A percentile compares a stretch with the other conserved stretches of the same genome.
phyloP scores from a whole-genome alignment of 2,113 vertebrate genomes.

The Pituophis catenifer region DNA sequence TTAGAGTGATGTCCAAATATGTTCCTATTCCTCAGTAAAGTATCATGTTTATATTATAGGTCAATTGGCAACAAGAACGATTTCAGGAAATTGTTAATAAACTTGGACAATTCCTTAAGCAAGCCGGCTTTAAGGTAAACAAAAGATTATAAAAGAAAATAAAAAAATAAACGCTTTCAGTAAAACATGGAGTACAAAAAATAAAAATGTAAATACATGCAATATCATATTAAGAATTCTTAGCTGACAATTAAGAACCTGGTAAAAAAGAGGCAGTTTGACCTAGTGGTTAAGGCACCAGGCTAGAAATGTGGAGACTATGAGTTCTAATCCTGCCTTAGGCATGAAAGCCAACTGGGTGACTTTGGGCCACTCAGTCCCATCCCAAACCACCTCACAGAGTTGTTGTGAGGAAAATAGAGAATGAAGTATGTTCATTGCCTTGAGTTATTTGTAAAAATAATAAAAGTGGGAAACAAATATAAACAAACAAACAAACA shows the following conservation, averaged over 20 bases:
- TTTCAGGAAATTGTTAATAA: constrained; percentile 90
- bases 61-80: constrained; percentile 93
- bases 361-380: neutral
- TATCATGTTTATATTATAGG: constrained; percentile 66
- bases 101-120: constrained; percentile 94
- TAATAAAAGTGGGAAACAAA: neutral
- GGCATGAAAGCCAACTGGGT: neutral
- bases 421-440: neutral
- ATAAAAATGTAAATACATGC: neutral
- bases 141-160: neutral
- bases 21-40: neutral
- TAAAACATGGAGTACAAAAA: neutral
- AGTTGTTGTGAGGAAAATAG: neutral
- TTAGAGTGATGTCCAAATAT: neutral
- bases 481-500: neutral
- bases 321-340: neutral
- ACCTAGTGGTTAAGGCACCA: neutral
- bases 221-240: neutral
- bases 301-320: neutral
- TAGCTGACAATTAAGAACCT: neutral
- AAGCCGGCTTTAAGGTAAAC: constrained; percentile 96
- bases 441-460: neutral
- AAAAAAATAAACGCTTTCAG: neutral
- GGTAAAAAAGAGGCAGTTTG: neutral
- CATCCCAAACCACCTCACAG: neutral